phyloP scores from a whole-genome alignment of 2,113 vertebrate species.

The Orycteropus afer region DNA sequence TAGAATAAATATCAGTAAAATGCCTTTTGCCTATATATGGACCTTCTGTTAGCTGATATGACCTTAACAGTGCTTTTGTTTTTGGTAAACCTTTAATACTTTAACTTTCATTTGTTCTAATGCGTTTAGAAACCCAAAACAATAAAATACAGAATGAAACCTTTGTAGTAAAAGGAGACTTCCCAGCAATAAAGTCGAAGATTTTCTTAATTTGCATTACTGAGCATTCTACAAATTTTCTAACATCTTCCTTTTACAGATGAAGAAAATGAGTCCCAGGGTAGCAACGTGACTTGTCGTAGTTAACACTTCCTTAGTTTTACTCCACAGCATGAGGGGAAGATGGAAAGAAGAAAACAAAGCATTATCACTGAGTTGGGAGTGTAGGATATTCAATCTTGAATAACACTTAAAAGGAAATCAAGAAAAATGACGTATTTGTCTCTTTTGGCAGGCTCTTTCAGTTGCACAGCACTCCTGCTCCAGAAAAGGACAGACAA shows the following conservation, averaged over 20 bases:
- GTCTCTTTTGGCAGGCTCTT: neutral
- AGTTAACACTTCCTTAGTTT: neutral
- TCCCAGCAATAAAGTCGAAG: neutral
- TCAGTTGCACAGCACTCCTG: neutral
- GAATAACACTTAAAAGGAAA: neutral
- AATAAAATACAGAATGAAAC: neutral
- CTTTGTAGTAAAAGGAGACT: slow-evolving; percentile 12
- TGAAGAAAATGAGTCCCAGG: neutral
- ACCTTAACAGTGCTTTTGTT: slow-evolving; percentile 14
- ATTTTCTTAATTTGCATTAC: slow-evolving; percentile 38
- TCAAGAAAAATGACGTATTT: neutral
- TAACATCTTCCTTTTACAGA: neutral
- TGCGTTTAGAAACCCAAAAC: slow-evolving; percentile 26
- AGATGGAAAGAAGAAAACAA: neutral
- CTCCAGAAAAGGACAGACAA: neutral
- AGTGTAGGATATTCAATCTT: neutral
- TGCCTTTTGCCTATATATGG: neutral
- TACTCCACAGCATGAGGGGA: neutral
- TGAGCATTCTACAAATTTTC: slow-evolving; percentile 19
- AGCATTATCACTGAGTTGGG: neutral
- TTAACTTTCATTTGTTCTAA: slow-evolving; percentile 36
- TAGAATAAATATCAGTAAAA: slow-evolving; percentile 47
- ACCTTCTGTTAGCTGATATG: neutral
- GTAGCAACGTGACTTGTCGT: neutral
- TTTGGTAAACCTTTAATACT: slow-evolving; percentile 18